Evolutionary conservation across 2,888 invertebrate species (phyloP).

Genomic region (Lasioglossum marginatum): DNA sequence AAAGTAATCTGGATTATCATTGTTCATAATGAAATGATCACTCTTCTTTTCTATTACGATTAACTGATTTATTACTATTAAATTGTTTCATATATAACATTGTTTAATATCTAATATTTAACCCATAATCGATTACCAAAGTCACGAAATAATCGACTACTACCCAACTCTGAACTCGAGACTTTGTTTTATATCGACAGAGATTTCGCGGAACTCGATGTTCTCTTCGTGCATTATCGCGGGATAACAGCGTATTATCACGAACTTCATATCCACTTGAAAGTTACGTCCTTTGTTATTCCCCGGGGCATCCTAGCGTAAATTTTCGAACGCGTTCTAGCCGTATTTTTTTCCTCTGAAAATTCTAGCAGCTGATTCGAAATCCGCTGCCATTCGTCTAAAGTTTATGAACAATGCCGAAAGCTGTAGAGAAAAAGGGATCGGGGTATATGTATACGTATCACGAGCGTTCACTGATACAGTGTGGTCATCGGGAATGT

Average conservation of each 20-base stretch:
- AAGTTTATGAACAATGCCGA: slow-evolving; percentile 27
- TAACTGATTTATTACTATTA: no score
- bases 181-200: not conserved
- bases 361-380: slow-evolving; percentile 1
- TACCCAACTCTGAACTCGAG: no score
- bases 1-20: no score
- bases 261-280: slow-evolving; percentile 11
- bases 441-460: not conserved
- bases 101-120: no score
- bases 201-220: not conserved
- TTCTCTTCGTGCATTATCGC: not conserved
- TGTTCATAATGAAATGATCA: no score
- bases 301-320: not conserved
- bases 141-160: no score
- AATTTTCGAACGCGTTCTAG: slow-evolving; percentile 13
- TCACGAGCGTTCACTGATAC: not conserved
- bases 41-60: no score
- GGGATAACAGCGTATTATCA: not conserved
- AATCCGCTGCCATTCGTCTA: not conserved
- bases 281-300: slow-evolving; percentile 16
- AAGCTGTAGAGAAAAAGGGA: not conserved
- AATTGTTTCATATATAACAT: no score
- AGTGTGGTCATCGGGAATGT: slow-evolving; percentile 13
- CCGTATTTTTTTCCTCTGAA: not conserved
- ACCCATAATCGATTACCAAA: no score